A percentile compares a stretch with the other conserved stretches of the same genome.
Evolutionary conservation across 2,797 vertebrate species (phyloP).

Genomic region (Melanogrammus aeglefinus): DNA sequence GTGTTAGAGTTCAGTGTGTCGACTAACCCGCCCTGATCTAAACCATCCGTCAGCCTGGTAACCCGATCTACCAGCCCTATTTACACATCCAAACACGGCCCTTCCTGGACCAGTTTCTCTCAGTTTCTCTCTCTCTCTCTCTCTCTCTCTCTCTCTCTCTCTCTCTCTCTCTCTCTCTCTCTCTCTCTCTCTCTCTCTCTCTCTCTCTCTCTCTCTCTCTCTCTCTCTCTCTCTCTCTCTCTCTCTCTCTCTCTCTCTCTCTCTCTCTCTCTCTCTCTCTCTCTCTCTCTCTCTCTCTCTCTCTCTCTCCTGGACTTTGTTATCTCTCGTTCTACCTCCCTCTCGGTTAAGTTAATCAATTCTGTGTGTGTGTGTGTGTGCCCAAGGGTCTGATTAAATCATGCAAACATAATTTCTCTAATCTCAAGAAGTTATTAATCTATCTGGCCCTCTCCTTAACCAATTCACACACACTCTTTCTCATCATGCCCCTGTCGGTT

Average conservation of each 20-base stretch:
- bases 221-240: slow-evolving; percentile 6
- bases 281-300: slow-evolving; percentile 16
- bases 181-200: neutral
- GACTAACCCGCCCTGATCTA: slow-evolving; percentile 52
- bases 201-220: slow-evolving; percentile 14
- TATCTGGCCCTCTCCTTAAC: slow-evolving; percentile 31
- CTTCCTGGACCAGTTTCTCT: slow-evolving; percentile 1
- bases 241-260: slow-evolving; percentile 16
- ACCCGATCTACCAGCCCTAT: slow-evolving; percentile 1
- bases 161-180: slow-evolving; percentile 13
- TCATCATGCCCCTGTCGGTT: neutral
- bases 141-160: slow-evolving; percentile 8
- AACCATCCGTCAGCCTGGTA: slow-evolving; percentile 45
- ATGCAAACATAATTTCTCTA: slow-evolving; percentile 53
- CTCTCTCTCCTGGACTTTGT: slow-evolving; percentile 4
- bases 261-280: slow-evolving; percentile 16
- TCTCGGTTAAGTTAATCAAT: slow-evolving; percentile 9
- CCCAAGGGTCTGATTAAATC: slow-evolving; percentile 51
- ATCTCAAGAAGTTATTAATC: slow-evolving; percentile 51
- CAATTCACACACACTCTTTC: neutral
- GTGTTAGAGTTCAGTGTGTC: slow-evolving; percentile 54
- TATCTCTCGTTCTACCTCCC: slow-evolving; percentile 1
- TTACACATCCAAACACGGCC: slow-evolving; percentile 36
- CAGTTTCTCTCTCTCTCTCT: slow-evolving; percentile 18
- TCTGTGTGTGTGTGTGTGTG: slow-evolving; percentile 20